Base-by-base conservation (phyloP, 2,888 invertebrate species). In the Mythimna vitellina region DNA sequence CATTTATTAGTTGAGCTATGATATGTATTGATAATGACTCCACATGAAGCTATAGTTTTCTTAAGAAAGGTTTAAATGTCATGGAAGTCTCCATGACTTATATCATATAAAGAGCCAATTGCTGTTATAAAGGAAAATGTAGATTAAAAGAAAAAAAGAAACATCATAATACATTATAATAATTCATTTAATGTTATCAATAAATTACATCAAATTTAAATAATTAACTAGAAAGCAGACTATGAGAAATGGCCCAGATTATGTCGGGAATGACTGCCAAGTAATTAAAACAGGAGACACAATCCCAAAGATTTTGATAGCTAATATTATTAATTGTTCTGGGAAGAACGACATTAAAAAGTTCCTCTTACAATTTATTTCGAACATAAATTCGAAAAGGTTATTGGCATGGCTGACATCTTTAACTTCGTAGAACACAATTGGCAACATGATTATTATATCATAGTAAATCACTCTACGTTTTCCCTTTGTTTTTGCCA, bases 401-500 rank as follows among this genome's bases (percentile, higher is more conserved):
- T 81, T 73, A 81, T 69, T 81, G 73, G 70, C 56, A 58, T 60
- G 14, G 51, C 62, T 62, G 46, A 60, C 51, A 46, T 70, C 32
- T 51, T 25, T 9, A 29, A 70, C 38, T 83, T 81, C 83, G 17
- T 60, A 64, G 78, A 71, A 63, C 61, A 75, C 63, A 12, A 71
- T 78, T 85, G 85, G 76, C 85, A 82, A 58, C 51, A 64, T 56
- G 17, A 61, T 54, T 64, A 60, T 73, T 67, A 67, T 49, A 64
- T 70, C 56, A 65, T 57, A 62, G 58, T 65, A 66, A 58, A 73
- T 70, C 54, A 68, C n/a, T 64, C 12, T 64, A 20, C 57, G 42
- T 72, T 75, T 80, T 73, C 80, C 60, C 54, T 64, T 65, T 75
- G 73, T 73, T 74, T 69, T 38, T 85, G 85, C 83, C 85, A 85